Evolutionary conservation across 2,888 invertebrate species (phyloP), one percentile per base, ranked within the genome.

Genomic region (Cephus pygmeus): DNA sequence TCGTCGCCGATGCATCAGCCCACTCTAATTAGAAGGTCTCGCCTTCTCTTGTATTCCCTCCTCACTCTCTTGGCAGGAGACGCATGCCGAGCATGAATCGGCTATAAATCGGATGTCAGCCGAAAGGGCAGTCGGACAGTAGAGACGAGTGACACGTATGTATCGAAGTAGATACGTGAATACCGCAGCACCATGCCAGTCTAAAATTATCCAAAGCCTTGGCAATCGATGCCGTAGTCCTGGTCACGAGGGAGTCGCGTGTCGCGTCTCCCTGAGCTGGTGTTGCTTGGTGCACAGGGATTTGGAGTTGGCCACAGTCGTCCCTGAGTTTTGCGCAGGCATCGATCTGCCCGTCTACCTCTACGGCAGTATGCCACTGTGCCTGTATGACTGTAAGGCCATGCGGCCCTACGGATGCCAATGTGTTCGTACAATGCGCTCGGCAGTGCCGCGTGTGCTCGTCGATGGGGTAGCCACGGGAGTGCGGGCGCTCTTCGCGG

Each of bases 41-140:
- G 33, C 73, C 79, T 76, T 80, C 81, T 75, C 69, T 80, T 11
- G 68, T 81, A 56, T 56, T 23, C 23, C 56, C 56, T 56, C 56
- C 23, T 56, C 56, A 56, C 56, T 56, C 56, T 56, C 56, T 56
- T 56, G 56, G 56, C 15, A 56, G 56, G 23, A 56, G 23, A 23
- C 23, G 9, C 56, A 9, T 1, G 23, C 56, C 56, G 56, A 56
- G 23, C 56, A 23, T 23, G 23, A 56, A 56, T 23, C 56, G 0
- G 11, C 31, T 83, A n/a, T 75, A 79, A 23, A 81, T 78, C 76
- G 77, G 78, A 74, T 73, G 80, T 30, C 76, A 80, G 73, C 75
- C 76, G n/a, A 80, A 76, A 11, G 69, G 79, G 11, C 77, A 79
- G 69, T 71, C 78, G 3, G 56, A 82, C 34, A 69, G 80, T 30